Percentiles rank a stretch among this genome's conserved stretches.
These are phyloP conservation scores for Listronotus oregonensis DNA, from an alignment of 1,140 invertebrate species.

Conservation along the genomic window DNA sequence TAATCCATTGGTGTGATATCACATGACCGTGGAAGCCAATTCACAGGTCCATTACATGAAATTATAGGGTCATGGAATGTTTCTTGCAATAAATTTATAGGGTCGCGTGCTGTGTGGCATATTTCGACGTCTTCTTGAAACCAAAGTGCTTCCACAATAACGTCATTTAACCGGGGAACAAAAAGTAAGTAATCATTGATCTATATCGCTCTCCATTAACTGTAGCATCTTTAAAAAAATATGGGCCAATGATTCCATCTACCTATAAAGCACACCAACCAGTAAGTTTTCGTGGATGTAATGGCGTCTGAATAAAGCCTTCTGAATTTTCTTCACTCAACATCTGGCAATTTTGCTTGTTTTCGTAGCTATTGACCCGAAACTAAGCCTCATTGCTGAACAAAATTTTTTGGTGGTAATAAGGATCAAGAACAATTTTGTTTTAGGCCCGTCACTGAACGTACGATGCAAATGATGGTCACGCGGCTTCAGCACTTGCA, in stretches of 20 bases:
- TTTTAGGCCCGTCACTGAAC: constrained; percentile 11
- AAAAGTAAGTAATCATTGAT: not conserved
- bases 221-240: constrained; percentile 36
- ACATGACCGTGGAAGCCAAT: constrained; percentile 41
- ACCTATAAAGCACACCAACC: constrained; percentile 24
- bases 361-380: constrained; percentile 8
- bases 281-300: constrained; percentile 13
- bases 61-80: too few species aligned
- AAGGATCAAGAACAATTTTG: constrained; percentile 5
- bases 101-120: constrained; percentile 29
- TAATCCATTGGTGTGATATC: constrained; percentile 44
- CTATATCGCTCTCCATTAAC: constrained; percentile 34
- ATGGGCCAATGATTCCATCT: constrained; percentile 29
- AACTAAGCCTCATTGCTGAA: too few species aligned
- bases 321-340: constrained; percentile 7
- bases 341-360: constrained; percentile 22
- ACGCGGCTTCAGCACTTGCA: constrained; percentile 32
- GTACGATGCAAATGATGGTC: constrained; percentile 2
- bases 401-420: constrained; percentile 4
- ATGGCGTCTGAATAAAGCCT: not conserved
- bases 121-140: constrained; percentile 42
- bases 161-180: too few species aligned
- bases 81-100: constrained; percentile 32
- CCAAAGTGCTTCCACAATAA: not conserved
- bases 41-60: constrained; percentile 27